Evolutionary conservation across 2,888 invertebrate genomes (phyloP).

Genomic region (Calliopum simillimum): DNA sequence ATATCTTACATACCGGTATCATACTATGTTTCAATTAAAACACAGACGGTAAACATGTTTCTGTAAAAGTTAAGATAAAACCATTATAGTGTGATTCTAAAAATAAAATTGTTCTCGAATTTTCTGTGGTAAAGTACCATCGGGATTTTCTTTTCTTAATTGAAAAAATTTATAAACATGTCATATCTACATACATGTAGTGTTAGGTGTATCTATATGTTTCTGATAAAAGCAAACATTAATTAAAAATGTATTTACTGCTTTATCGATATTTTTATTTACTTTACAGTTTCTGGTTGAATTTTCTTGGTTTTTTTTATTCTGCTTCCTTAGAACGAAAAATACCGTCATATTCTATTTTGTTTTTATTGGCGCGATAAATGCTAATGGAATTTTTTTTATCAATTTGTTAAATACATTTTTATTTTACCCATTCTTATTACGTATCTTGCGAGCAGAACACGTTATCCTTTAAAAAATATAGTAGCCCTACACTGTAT

Average conservation of each 20-base stretch:
- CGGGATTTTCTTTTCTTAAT: not conserved
- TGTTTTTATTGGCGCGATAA: not conserved
- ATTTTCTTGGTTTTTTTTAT: not conserved
- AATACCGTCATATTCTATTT: no score
- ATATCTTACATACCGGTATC: no score
- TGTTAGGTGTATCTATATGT: not conserved
- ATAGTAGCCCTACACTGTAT: no score
- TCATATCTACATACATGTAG: not conserved
- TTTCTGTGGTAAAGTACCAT: not conserved
- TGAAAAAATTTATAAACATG: not conserved
- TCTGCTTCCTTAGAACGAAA: no score
- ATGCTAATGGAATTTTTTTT: not conserved
- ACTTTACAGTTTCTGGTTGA: not conserved
- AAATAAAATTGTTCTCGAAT: not conserved
- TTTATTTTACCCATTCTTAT: not conserved
- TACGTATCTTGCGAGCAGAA: no score
- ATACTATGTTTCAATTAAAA: no score
- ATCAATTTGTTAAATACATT: not conserved
- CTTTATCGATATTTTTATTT: not conserved
- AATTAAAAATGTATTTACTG: constrained; percentile 12
- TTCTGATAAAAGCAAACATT: constrained; percentile 5
- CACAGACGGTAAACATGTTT: no score
- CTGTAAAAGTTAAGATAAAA: no score
- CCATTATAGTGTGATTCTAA: no score
- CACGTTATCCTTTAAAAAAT: no score